Conservation (phyloP, 2,797 vertebrate genomes). For the Malurus leucopterus region DNA sequence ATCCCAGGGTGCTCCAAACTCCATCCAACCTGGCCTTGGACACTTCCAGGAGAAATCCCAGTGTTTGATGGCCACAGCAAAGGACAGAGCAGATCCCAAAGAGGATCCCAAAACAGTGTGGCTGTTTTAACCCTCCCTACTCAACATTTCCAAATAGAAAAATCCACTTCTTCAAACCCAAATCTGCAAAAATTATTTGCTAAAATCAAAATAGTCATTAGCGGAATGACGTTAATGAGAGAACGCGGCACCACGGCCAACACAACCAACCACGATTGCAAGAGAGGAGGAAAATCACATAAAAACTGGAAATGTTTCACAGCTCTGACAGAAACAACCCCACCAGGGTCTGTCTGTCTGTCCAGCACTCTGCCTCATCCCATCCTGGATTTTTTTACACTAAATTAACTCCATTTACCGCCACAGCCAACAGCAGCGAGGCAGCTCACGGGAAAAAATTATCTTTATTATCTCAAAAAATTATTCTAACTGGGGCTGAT, state of each 20-base stretch:
- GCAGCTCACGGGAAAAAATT: neutral
- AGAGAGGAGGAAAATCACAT: neutral
- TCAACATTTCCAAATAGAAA: neutral
- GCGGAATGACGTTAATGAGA: neutral
- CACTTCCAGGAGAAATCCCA: neutral
- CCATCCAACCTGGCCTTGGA: neutral
- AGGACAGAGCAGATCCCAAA: neutral
- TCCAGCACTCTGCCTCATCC: neutral
- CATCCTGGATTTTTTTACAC: neutral
- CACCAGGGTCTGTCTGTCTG: neutral
- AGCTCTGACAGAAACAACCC: neutral
- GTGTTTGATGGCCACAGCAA: neutral
- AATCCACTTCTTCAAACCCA: neutral
- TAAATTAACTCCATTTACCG: neutral
- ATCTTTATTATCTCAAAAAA: neutral
- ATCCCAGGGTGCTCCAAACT: rapidly evolving
- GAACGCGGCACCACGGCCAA: neutral
- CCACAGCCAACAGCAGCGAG: neutral
- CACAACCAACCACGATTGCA: rapidly evolving
- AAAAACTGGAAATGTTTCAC: neutral
- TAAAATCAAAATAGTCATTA: neutral
- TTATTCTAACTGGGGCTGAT: neutral
- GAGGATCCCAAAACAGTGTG: too few relatives aligned
- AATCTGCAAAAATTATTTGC: too few relatives aligned
- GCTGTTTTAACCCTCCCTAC: too few relatives aligned